phyloP scores from a whole-genome alignment of 2,113 vertebrate genomes.

The Triplophysa tibetana region DNA sequence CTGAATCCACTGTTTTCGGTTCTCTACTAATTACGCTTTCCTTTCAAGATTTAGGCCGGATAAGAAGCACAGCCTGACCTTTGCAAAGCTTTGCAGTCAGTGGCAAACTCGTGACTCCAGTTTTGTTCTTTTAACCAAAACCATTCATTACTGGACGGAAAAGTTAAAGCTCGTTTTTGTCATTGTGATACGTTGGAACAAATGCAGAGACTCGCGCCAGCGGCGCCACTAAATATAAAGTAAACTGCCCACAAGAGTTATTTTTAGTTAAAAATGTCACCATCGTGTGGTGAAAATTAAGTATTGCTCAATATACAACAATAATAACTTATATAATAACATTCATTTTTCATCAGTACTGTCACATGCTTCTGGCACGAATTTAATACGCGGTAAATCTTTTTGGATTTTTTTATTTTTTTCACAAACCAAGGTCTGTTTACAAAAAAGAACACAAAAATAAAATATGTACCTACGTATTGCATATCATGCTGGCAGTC shows the following conservation, averaged over 20 bases:
- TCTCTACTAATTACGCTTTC: conserved; percentile 48
- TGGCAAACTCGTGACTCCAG: conserved; percentile 67
- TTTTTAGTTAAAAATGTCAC: conserved; percentile 12
- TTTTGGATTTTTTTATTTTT: conserved; percentile 61
- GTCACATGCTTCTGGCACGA: neutral
- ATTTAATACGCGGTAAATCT: conserved; percentile 20
- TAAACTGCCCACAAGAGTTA: too few relatives aligned
- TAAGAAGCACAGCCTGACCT: conserved; percentile 64
- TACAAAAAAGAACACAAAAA: conserved; percentile 72
- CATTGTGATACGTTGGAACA: neutral
- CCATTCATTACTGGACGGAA: conserved; percentile 38
- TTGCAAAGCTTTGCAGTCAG: conserved; percentile 42
- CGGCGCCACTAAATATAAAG: neutral
- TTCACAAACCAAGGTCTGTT: conserved; percentile 69
- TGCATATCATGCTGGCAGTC: conserved; percentile 74
- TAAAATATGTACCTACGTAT: conserved; percentile 72
- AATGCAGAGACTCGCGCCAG: neutral
- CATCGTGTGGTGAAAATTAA: conserved; percentile 25
- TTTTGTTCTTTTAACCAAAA: conserved; percentile 46
- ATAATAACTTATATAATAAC: too few relatives aligned
- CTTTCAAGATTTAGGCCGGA: conserved; percentile 60
- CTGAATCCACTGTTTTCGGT: conserved; percentile 17
- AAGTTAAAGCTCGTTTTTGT: neutral
- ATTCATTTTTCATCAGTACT: neutral
- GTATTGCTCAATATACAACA: neutral